phyloP scores from a whole-genome alignment of 2,797 vertebrate species.

The Gymnothorax reevesii region DNA sequence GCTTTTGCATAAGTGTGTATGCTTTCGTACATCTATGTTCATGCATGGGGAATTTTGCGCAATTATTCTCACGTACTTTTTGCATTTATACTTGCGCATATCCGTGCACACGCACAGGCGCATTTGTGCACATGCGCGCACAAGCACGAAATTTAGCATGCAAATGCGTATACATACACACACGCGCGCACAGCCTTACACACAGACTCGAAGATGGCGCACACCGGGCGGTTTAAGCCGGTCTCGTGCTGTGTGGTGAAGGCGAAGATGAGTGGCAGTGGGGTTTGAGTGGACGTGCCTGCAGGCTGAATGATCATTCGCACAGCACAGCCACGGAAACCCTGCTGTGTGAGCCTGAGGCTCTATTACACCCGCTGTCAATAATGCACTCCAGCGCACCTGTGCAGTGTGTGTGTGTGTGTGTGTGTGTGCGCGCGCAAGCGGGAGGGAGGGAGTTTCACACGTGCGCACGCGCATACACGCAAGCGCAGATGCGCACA shows the following conservation, averaged over 20 bases:
- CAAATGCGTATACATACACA: not conserved
- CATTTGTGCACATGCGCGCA: no score
- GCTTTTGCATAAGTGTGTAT: conserved; percentile 12
- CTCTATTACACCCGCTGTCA: conserved; percentile 6
- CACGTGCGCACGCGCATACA: no score
- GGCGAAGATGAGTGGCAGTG: not conserved
- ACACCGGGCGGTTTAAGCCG: not conserved
- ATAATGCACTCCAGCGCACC: conserved; percentile 26
- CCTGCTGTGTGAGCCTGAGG: conserved; percentile 17
- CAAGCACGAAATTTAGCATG: no score
- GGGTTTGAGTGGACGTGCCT: conserved; percentile 46
- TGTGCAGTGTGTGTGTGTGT: not conserved
- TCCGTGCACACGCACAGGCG: no score
- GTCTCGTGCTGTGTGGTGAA: no score
- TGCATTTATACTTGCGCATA: no score
- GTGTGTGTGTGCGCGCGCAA: not conserved
- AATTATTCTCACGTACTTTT: no score
- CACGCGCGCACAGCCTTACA: conserved; percentile 19
- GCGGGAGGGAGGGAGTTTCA: not conserved
- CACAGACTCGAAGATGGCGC: conserved; percentile 5
- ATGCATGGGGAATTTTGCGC: conserved; percentile 9
- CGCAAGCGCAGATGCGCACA: no score
- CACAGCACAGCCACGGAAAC: not conserved
- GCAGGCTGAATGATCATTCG: conserved; percentile 51
- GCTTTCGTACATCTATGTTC: not conserved